A percentile compares a stretch with the other conserved stretches of the same genome.
Conservation (phyloP, 2,888 invertebrate genomes). For the Hypena proboscidalis region DNA sequence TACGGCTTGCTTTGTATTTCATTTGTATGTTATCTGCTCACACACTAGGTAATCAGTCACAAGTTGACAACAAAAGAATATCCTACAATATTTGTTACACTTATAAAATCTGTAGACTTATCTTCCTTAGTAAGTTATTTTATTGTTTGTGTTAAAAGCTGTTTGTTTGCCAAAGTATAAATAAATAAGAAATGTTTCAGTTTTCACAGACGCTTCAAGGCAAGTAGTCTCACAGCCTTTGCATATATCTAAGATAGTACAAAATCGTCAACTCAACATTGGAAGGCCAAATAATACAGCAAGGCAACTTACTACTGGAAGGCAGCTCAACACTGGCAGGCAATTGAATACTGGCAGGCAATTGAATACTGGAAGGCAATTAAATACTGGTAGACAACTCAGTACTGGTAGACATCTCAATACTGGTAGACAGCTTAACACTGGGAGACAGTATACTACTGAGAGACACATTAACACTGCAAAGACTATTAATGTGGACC, state of each 20-base stretch:
- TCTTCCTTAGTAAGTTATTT: too few species aligned
- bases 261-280: slow-evolving; percentile 50
- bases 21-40: too few species aligned
- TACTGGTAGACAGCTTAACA: slow-evolving; percentile 1
- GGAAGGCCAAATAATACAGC: slow-evolving; percentile 35
- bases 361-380: slow-evolving; percentile 43
- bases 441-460: background rate
- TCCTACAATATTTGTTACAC: too few species aligned
- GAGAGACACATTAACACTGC: background rate
- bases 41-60: too few species aligned
- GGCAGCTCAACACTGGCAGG: slow-evolving; percentile 3
- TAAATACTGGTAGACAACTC: slow-evolving; percentile 46
- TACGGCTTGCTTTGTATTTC: too few species aligned
- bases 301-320: background rate
- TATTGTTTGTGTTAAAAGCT: too few species aligned
- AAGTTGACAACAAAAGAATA: too few species aligned
- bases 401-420: slow-evolving; percentile 4
- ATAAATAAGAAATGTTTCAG: slow-evolving; percentile 52
- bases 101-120: background rate
- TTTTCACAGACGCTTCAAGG: slow-evolving; percentile 72
- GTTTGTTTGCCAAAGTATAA: too few species aligned
- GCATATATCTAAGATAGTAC: slow-evolving; percentile 30
- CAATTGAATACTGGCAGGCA: slow-evolving; percentile 39
- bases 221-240: slow-evolving; percentile 74
- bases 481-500: slow-evolving; percentile 48